Evolutionary conservation across 37 sponge, comb jelly and placozoan genomes (phyloP).

Genomic region (Halisarca cf. caerulea): DNA sequence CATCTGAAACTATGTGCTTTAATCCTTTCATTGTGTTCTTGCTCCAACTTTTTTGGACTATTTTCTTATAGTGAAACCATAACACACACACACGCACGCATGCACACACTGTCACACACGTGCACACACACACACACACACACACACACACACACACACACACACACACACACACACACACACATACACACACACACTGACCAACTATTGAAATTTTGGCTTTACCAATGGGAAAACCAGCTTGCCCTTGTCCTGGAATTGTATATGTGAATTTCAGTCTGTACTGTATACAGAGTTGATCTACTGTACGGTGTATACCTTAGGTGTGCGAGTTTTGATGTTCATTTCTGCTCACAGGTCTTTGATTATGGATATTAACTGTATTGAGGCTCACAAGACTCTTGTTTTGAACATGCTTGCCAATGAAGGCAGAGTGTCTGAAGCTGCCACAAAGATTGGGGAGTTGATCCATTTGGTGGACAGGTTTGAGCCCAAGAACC

Average conservation of each 20-base stretch:
- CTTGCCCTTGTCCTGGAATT: too few relatives aligned
- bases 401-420: slow-evolving; percentile 58
- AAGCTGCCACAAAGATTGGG: slow-evolving; percentile 68
- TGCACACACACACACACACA: neutral
- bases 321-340: too few relatives aligned
- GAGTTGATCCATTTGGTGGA: slow-evolving; percentile 81
- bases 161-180: neutral
- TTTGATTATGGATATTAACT: slow-evolving; percentile 52
- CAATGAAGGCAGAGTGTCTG: slow-evolving; percentile 50
- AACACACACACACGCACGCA: neutral
- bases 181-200: neutral
- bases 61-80: neutral
- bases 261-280: too few relatives aligned
- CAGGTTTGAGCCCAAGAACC: slow-evolving; percentile 82
- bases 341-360: slow-evolving; percentile 51
- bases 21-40: too few relatives aligned
- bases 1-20: too few relatives aligned
- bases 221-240: too few relatives aligned
- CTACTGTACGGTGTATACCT: too few relatives aligned
- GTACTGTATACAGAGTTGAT: too few relatives aligned
- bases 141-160: neutral
- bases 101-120: neutral
- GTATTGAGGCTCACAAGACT: slow-evolving; percentile 74
- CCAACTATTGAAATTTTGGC: neutral
- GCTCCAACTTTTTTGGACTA: neutral